Base-by-base conservation (phyloP, 1,140 invertebrate genomes). In the Drosophila orosa region DNA sequence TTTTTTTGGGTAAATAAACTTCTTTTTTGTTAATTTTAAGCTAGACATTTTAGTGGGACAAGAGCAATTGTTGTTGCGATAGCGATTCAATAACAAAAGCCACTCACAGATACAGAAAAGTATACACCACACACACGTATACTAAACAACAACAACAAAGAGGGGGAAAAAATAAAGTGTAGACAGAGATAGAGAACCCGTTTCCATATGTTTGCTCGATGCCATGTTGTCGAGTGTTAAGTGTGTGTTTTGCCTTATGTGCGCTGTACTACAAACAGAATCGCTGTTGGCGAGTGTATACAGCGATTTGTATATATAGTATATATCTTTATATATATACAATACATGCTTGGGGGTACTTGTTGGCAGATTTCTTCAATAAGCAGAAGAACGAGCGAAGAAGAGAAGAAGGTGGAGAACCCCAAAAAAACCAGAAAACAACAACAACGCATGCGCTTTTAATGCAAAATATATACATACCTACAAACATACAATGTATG, bases 21-120 rank as follows among this genome's bases (percentile, higher is more conserved):
- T 37, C 10, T 15, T 57, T 57, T 31, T 29, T 33, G 25, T 54
- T 31, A 15, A 35, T n/a, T 22, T 52, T 22, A 33, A 52, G 48
- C 48, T 45, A 24, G 8, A 33, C 25, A 22, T 40, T 62, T 62
- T 62, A 62, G 65, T 68, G 60, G 65, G 44, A 47, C 65, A 68
- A 68, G 65, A 65, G 60, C 65, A 75, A 67, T 76, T 65, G 40
- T 80, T 77, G 73, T 66, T 81, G 67, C 76, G 71, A 83, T 83
- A 84, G 80, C 76, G 75, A 65, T 84, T 84, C 76, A 76, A 84
- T 84, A 84, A 84, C 80, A 84, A 84, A 84, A 80, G 74, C 62
- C 31, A 68, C 59, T 54, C 78, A 60, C 72, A 79, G 52, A 78
- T 72, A 86, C 69, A 78, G 59, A 50, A 83, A 37, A 82, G 48